Base-by-base conservation (phyloP, 2,113 vertebrate species). In the Lipotes vexillifer region DNA sequence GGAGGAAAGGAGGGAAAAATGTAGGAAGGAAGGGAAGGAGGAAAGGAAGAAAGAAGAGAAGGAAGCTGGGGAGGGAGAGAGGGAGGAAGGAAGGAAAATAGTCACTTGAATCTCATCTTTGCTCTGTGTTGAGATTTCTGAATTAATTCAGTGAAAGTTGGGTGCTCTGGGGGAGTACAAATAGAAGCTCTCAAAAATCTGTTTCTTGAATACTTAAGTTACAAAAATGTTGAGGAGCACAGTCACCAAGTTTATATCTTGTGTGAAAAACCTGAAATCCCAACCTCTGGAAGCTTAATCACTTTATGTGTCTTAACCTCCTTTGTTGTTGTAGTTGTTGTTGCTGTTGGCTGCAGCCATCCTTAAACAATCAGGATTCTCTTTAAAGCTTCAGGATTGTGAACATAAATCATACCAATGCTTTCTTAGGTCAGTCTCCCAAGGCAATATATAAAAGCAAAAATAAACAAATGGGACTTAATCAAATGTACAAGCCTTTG, bases 361-460 rank as follows among this genome's bases (percentile, higher is more conserved):
- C 77, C 89, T 94, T 18, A 17, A 11, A 57, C 75, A 27, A 68
- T 82, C n/a, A 57, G 75, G 29, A 6, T 88, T 93, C 38, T 87
- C 88, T 82, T 66, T 95, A 29, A 95, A 97, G 93, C 0, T 3
- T 77, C 97, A 97, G 77, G 59, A 80, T 69, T 97, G 20, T 97
- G 98, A 15, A 12, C 74, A 77, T 33, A 49, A 77, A 33, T 52
- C 0, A 3, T 21, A 33, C 74, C 74, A 77, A 12, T 52, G 17
- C 49, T 52, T 77, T 52, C 74, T 21, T 77, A 21, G 29, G 17
- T 49, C 46, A 77, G 1, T 77, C 44, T 77, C 74, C 74, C 5
- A 33, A 77, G 74, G 10, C 46, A 77, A 33, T 33, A 77, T 49
- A 33, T 33, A 33, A 77, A 49, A 33, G 18, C 31, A 44, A 49